Percentiles rank a stretch among this genome's conserved stretches.
Evolutionary conservation across 2,113 vertebrate genomes (phyloP).

Genomic region (Aldabrachelys gigantea): DNA sequence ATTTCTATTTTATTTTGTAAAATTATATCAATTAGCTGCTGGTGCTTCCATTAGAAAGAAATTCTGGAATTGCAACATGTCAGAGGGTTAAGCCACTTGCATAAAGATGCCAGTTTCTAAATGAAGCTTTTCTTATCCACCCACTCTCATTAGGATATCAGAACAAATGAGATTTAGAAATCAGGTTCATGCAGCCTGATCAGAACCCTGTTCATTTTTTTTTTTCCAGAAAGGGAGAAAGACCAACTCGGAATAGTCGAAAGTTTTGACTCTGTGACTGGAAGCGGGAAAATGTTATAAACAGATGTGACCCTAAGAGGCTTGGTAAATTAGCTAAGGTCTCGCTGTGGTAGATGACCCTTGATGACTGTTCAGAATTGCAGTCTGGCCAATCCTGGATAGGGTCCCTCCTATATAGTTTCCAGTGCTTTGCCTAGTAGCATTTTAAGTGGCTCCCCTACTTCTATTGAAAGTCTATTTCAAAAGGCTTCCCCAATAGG

Average conservation of each 20-base stretch:
- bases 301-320: not conserved
- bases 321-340: not conserved
- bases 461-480: not conserved
- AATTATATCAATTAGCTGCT: conserved; percentile 24
- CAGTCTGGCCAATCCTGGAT: not conserved
- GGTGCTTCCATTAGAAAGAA: conserved; percentile 33
- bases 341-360: not conserved
- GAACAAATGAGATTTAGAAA: conserved; percentile 64
- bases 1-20: not conserved
- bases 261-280: not conserved
- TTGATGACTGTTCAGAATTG: not conserved
- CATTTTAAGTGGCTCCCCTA: not conserved
- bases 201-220: conserved; percentile 19
- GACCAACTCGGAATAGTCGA: not conserved
- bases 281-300: not conserved
- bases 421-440: not conserved
- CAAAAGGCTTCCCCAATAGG: not conserved
- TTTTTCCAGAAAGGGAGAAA: not conserved
- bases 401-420: not conserved
- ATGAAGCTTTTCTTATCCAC: conserved; percentile 57
- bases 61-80: conserved; percentile 51
- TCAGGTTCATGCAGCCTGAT: conserved; percentile 8
- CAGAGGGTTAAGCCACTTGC: not conserved
- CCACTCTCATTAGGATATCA: conserved; percentile 60
- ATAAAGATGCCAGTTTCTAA: conserved; percentile 22